Percentiles rank a stretch among this genome's conserved stretches.
Conservation (phyloP, 2,113 vertebrate genomes). For the Orcinus orca region DNA sequence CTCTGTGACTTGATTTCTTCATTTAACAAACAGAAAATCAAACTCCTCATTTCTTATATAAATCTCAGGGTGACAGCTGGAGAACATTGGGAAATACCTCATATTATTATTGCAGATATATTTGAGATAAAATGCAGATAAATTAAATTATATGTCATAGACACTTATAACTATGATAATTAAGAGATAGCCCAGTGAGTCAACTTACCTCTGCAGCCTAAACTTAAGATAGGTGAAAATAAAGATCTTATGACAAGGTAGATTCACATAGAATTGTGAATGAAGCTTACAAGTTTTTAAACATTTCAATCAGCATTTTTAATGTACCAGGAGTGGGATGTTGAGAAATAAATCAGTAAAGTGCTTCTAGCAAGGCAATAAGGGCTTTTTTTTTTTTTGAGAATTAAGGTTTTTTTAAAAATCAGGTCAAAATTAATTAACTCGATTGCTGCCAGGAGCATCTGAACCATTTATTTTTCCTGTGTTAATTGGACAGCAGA, state of each 20-base stretch:
- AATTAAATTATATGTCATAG: background rate
- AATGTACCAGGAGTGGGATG: background rate
- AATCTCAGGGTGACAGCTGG: background rate
- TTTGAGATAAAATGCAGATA: background rate
- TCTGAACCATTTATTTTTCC: background rate
- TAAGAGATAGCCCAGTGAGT: background rate
- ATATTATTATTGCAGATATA: background rate
- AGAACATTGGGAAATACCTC: background rate
- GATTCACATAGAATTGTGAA: constrained; percentile 59
- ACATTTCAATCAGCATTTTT: constrained; percentile 29
- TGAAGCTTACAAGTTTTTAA: constrained; percentile 33
- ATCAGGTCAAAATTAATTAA: constrained; percentile 33
- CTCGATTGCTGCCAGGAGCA: background rate
- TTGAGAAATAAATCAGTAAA: constrained; percentile 37
- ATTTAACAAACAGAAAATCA: background rate
- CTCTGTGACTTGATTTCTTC: background rate
- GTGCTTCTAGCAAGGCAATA: constrained; percentile 29
- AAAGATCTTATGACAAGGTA: constrained; percentile 55
- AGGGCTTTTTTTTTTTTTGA: background rate
- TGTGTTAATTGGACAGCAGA: background rate
- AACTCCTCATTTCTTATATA: background rate
- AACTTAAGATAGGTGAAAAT: constrained; percentile 56
- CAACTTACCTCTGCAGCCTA: background rate
- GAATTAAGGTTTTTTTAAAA: constrained; percentile 16
- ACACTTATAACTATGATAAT: background rate